Evolutionary conservation across 2,113 vertebrate genomes (phyloP).

Genomic region (Pipa parva): DNA sequence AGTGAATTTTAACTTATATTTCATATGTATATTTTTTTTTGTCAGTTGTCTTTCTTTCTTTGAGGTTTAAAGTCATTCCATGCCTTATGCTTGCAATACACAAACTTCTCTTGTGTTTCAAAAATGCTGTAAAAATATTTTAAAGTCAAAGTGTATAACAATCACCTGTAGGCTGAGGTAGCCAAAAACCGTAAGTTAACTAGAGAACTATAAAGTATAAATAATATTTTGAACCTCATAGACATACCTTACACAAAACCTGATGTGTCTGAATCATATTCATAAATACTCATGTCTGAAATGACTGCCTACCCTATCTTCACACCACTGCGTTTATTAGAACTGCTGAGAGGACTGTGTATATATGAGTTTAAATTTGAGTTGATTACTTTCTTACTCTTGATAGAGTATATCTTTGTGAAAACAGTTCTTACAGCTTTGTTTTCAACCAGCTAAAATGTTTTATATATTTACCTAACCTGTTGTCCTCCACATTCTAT

Average conservation of each 20-base stretch:
- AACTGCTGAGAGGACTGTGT: constrained; percentile 96
- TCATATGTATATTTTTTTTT: constrained; percentile 91
- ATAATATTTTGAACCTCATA: constrained; percentile 69
- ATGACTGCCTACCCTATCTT: constrained; percentile 92
- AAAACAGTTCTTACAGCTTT: constrained; percentile 86
- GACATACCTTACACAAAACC: constrained; percentile 59
- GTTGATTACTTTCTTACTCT: constrained; percentile 84
- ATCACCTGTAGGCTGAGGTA: constrained; percentile 85
- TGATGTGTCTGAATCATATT: constrained; percentile 73
- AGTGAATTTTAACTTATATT: constrained; percentile 96
- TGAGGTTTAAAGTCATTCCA: constrained; percentile 98
- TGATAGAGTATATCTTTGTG: constrained; percentile 83
- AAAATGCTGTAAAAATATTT: constrained; percentile 39
- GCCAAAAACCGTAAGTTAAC: constrained; percentile 83
- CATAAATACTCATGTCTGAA: constrained; percentile 87
- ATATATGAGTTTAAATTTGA: constrained; percentile 88
- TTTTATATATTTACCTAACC: constrained; percentile 89
- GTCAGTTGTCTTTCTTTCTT: constrained; percentile 93
- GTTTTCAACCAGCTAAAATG: constrained; percentile 84
- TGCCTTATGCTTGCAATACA: constrained; percentile 96
- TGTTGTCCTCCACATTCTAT: constrained; percentile 96
- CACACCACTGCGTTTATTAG: constrained; percentile 98
- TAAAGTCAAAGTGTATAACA: constrained; percentile 68
- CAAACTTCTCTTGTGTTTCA: constrained; percentile 69
- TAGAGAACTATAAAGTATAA: constrained; percentile 64